These are phyloP conservation scores for Zaprionus inermis DNA, from an alignment of 1,140 invertebrate genomes.

Conservation along the genomic window DNA sequence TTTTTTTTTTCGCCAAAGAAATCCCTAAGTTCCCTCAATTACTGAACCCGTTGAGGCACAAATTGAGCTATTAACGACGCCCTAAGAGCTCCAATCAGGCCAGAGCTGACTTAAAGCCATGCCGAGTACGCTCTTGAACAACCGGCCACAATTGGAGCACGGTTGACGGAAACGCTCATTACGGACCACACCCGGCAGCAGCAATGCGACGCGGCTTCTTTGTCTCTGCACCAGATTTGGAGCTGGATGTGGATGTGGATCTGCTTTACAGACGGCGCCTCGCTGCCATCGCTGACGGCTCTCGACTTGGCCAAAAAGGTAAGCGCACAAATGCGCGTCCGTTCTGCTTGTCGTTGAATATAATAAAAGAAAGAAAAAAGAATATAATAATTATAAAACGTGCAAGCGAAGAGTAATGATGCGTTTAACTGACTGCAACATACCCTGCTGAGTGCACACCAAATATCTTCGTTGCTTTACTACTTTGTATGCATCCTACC, in stretches of 20 bases:
- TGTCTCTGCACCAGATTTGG: conserved; percentile 49
- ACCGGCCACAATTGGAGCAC: conserved; percentile 39
- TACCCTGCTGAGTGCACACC: neutral
- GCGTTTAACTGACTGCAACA: conserved; percentile 3
- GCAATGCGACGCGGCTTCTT: conserved; percentile 16
- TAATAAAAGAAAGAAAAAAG: conserved; percentile 41
- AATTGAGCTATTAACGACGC: conserved; percentile 67
- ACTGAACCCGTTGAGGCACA: conserved; percentile 60
- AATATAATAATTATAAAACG: conserved; percentile 22
- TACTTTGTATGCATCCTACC: neutral
- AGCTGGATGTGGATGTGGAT: conserved; percentile 44
- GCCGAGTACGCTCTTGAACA: conserved; percentile 66
- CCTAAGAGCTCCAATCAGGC: neutral
- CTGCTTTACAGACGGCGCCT: conserved; percentile 21
- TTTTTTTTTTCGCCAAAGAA: conserved; percentile 26
- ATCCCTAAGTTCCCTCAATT: conserved; percentile 30
- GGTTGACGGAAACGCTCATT: conserved; percentile 69
- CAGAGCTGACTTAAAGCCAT: conserved; percentile 44
- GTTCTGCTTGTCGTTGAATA: conserved; percentile 24
- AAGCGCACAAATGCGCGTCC: conserved; percentile 27
- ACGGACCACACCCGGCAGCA: conserved; percentile 56
- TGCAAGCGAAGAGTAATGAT: conserved; percentile 27
- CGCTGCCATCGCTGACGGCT: conserved; percentile 12
- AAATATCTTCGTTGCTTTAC: neutral
- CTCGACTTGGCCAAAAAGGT: conserved; percentile 54